Percentiles rank a stretch among this genome's conserved stretches.
These are phyloP conservation scores for Potorous gilbertii DNA, from an alignment of 2,797 vertebrate genomes.

Conservation along the genomic window DNA sequence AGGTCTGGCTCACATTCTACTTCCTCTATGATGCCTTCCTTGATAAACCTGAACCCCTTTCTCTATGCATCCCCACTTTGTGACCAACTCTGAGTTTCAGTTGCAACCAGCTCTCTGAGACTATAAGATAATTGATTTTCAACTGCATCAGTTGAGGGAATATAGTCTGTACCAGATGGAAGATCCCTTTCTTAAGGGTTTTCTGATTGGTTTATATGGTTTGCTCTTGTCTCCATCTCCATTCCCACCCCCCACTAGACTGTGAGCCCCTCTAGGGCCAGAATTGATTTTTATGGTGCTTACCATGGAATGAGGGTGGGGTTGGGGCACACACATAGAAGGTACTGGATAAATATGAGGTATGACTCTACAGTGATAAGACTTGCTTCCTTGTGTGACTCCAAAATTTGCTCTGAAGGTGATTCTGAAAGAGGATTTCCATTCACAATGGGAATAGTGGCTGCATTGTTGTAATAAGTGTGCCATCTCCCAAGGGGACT, in stretches of 20 bases:
- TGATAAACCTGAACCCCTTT: not conserved
- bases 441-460: not conserved
- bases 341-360: not conserved
- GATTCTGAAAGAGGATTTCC: not conserved
- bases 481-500: not conserved
- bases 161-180: not conserved
- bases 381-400: not conserved
- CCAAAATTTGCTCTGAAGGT: not conserved
- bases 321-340: not conserved
- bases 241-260: not conserved
- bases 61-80: not conserved
- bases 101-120: not conserved
- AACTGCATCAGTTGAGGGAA: not conserved
- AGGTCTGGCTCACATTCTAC: not conserved
- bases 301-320: not conserved
- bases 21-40: not conserved
- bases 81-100: not conserved
- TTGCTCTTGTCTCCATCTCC: not conserved
- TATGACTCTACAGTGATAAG: not conserved
- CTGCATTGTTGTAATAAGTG: not conserved
- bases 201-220: not conserved
- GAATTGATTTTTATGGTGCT: not conserved
- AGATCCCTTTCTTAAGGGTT: not conserved
- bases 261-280: not conserved
- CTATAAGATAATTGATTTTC: not conserved